Evolutionary conservation across 2,113 vertebrate genomes (phyloP).

Genomic region (Microcebus griseorufus): DNA sequence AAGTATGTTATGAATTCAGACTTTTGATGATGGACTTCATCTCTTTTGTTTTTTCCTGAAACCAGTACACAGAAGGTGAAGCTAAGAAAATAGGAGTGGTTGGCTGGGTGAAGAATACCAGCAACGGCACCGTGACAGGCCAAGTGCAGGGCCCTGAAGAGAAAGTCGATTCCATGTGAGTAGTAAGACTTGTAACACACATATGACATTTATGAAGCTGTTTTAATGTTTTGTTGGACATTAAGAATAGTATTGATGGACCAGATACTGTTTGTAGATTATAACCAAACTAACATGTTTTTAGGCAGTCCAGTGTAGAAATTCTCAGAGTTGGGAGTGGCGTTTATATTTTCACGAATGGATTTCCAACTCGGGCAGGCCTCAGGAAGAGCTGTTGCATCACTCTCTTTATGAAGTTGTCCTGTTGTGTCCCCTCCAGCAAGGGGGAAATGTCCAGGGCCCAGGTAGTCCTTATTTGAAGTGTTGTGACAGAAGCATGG

Average conservation of each 20-base stretch:
- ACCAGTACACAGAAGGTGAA: constrained; percentile 93
- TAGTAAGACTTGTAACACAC: constrained; percentile 50
- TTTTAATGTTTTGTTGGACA: background rate
- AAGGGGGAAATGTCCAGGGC: background rate
- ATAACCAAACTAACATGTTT: background rate
- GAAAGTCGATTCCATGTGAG: constrained; percentile 93
- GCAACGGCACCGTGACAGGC: constrained; percentile 91
- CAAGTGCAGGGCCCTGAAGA: constrained; percentile 92
- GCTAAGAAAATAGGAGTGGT: constrained; percentile 91
- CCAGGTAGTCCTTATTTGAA: background rate
- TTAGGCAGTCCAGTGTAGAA: background rate
- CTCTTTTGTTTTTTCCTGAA: constrained; percentile 65
- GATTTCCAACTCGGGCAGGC: background rate
- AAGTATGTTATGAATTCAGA: background rate
- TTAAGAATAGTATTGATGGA: background rate
- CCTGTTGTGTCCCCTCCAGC: background rate
- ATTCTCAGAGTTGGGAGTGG: background rate
- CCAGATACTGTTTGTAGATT: background rate
- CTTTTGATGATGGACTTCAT: background rate
- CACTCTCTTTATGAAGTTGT: background rate
- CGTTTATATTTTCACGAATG: background rate
- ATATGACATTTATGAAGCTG: background rate
- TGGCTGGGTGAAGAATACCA: constrained; percentile 96
- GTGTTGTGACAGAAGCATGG: background rate
- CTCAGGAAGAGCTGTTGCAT: background rate